Base-by-base conservation (phyloP, 1,140 invertebrate genomes). In the Atta colombica region DNA sequence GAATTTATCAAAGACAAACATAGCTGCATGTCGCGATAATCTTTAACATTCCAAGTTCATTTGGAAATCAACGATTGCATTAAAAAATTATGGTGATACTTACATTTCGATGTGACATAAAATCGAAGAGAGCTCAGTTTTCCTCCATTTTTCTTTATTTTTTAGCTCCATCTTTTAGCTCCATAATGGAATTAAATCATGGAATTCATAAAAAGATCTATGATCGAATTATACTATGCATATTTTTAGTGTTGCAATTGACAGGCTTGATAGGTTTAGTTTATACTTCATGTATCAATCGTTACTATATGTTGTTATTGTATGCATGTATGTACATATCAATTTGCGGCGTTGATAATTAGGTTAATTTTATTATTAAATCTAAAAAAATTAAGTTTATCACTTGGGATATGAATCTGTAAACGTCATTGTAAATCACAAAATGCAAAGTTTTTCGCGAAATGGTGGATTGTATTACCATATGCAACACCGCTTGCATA, bases 401-500 rank as follows among this genome's bases (percentile, higher is more conserved):
- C 28, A 14, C 35, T 60, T 45, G 18, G 1, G 4, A 25, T 3
- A 61, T 31, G 31, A 16, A 72, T 0, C 1, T 21, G 28, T 6
- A 12, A 81, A 61, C 12, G 18, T 84, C n/a, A 35, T 39, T 8
- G 7, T 60, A 39, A 39, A 28, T 31, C 25, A n/a, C 58, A 28
- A 45, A 63, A 78, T 75, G 75, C 55, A 0, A 55, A 63, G 31
- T 58, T 7, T n/a, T 5, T 77, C 14, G 12, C 74, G 65, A 87
- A n/a, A 93, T 92, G 91, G 84, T 93, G n/a, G 91, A 89, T 28
- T 89, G 85, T 25, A 69, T 92, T 28, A 71, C 88, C 0, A 49
- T 88, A 45, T 92, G 88, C 78, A 92, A 93, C 45, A 90, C 51
- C 51, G 80, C 68, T 81, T 92, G 88, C 63, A 77, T 92, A 87